Base-by-base conservation (phyloP, 2,888 invertebrate genomes). In the Nemotelus pantherinus region DNA sequence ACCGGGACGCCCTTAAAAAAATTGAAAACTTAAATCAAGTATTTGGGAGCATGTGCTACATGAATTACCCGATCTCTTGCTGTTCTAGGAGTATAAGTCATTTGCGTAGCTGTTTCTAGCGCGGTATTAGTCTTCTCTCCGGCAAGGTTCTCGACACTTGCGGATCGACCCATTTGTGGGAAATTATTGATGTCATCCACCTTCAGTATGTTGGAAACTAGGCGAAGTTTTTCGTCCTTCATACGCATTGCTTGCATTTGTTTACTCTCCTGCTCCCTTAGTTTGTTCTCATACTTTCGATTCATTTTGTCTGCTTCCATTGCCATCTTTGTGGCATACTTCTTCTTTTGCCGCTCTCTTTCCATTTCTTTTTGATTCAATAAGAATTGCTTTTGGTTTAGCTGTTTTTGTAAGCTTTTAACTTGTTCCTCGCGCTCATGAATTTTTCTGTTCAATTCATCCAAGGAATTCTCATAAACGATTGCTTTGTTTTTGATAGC, bases 221-320 rank as follows among this genome's bases (percentile, higher is more conserved):
- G 85, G 58, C 90, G 88, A 10, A 92, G 81, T 82, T 91, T 92
- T 67, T 90, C 88, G 47, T 92, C 91, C 81, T 91, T 90, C 6
- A 90, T 88, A 81, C 89, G 89, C 88, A 92, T 90, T 82, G 83
- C 83, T 83, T 89, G 88, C 82, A 89, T 88, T 78, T 89, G 83
- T 80, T 90, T 90, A 60, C 89, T 89, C 5, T 90, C 87, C 82
- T 92, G 91, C 80, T 89, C 88, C 9, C 89, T 88, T 77, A 92
- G 83, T 83, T 91, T 91, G 3, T 87, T 85, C 81, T 92, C 91
- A 39, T 93, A 88, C 85, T 95, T 94, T 68, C 92, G 91, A 41
- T 90, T 92, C 85, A 91, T 89, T 84, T 93, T 94, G 81, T 94
- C 94, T 78, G 92, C 92, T 84, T 94, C 93, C 1, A 90, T 90